Base-by-base conservation (phyloP, 2,888 invertebrate species). In the Apamea sordens region DNA sequence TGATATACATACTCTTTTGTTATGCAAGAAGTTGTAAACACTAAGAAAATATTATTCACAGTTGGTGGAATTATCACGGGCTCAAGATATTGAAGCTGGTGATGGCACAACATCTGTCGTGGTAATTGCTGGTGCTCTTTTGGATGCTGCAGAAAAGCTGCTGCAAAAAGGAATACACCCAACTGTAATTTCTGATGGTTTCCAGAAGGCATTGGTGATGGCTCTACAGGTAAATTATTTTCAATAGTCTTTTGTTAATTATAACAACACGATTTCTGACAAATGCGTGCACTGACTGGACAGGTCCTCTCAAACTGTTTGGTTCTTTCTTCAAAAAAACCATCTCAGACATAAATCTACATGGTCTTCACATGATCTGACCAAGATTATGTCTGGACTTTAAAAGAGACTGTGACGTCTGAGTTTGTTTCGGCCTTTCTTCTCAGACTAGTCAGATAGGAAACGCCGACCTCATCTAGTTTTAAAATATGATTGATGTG, bases 71-170 rank as follows among this genome's bases (percentile, higher is more conserved):
- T 97, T 99, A 87, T 99, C 99, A 2, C 98, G 99, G 92, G 99
- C 99, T 32, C 99, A 99, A 97, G 99, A 99, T 95, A 98, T 99
- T 90, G 99, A 99, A 96, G 99, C 99, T 90, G 99, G 99, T 70
- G 99, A 99, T 97, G 99, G 99, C 80, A 99, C 99, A 41, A 99
- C 99, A 18, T 99, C 99, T 41, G 99, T 99, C 76, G 99, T 99
- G 18, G 99, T 99, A 11, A 98, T 99, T 91, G 99, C 99, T 88
- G 99, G 99, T 73, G 99, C 99, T 86, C 95, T 99, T 73, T 97
- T 99, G 76, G 99, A 99, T 95, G 99, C 99, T 73, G 98, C 99
- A 73, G 98, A 99, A 93, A 99, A 99, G 92, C 97, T 99, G 24
- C 96, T 99, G 50, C 97, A 98, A 79, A 99, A 99, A 95, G 99